Percentiles rank a stretch among this genome's conserved stretches.
Evolutionary conservation across 2,888 invertebrate species (phyloP).

Genomic region (Morinoia aosen): DNA sequence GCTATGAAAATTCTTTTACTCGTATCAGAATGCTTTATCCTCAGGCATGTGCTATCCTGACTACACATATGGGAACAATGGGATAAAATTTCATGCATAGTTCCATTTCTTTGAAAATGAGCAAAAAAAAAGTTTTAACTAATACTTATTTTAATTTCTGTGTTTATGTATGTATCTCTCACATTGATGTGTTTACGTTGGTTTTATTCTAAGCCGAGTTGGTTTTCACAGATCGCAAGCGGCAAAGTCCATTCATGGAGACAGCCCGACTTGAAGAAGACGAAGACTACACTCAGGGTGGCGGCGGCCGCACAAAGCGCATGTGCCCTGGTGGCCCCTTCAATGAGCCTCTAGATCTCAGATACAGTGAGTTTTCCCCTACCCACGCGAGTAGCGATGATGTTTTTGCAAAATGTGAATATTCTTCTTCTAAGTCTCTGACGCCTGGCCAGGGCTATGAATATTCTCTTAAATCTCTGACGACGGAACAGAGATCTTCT

Average conservation of each 20-base stretch:
- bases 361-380: slow-evolving; percentile 44
- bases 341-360: slow-evolving; percentile 50
- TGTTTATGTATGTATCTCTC: background rate
- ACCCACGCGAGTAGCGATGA: background rate
- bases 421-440: background rate
- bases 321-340: background rate
- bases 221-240: slow-evolving; percentile 28
- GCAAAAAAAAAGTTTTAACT: background rate
- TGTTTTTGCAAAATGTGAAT: background rate
- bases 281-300: slow-evolving; percentile 45
- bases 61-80: background rate
- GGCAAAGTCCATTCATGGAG: slow-evolving; percentile 51
- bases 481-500: background rate
- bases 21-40: too few relatives aligned
- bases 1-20: too few relatives aligned
- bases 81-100: background rate
- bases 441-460: background rate
- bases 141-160: background rate
- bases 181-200: background rate
- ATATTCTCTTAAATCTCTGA: background rate
- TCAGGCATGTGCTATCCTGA: too few relatives aligned
- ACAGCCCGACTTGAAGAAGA: slow-evolving; percentile 41
- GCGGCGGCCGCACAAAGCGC: slow-evolving; percentile 9
- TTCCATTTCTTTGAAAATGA: background rate
- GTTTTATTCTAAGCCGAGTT: background rate